Evolutionary conservation across 1,140 invertebrate species (phyloP).

Genomic region (Temnothorax curvispinosus): DNA sequence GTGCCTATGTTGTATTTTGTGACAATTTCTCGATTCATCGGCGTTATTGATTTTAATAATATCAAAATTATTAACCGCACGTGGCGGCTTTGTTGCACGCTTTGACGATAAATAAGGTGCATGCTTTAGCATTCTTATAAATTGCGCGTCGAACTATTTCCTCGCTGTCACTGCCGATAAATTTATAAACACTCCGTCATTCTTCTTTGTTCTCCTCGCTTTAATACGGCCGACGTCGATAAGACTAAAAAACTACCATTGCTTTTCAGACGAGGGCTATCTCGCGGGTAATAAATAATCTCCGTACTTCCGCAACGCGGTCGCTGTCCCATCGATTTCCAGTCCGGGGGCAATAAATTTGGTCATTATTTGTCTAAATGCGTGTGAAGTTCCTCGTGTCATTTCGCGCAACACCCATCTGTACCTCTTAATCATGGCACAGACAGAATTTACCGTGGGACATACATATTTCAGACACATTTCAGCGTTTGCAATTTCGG

Average conservation of each 20-base stretch:
- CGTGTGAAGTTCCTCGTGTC: background rate
- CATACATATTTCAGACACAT: background rate
- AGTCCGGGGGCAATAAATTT: slow-evolving; percentile 26
- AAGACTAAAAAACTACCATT: slow-evolving; percentile 39
- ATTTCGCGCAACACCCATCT: background rate
- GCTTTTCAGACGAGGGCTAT: slow-evolving; percentile 35
- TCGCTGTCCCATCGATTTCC: slow-evolving; percentile 38
- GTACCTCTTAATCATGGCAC: background rate
- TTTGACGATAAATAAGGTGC: slow-evolving; percentile 49
- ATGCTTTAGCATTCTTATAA: slow-evolving; percentile 49
- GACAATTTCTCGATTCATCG: slow-evolving; percentile 8
- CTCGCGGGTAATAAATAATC: slow-evolving; percentile 51
- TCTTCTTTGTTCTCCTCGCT: slow-evolving; percentile 32
- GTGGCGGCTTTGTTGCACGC: slow-evolving; percentile 28
- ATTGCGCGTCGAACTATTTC: slow-evolving; percentile 53
- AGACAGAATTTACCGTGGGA: background rate
- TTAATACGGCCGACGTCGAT: slow-evolving; percentile 51
- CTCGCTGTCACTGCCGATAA: slow-evolving; percentile 42
- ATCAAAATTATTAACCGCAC: slow-evolving; percentile 36
- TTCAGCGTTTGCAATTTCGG: background rate
- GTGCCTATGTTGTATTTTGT: background rate
- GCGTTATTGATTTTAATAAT: slow-evolving; percentile 39
- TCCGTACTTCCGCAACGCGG: background rate
- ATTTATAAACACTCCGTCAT: slow-evolving; percentile 51
- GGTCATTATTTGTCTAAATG: slow-evolving; percentile 42